phyloP scores from a whole-genome alignment of 1,140 invertebrate species.

The Diabrotica undecimpunctata region DNA sequence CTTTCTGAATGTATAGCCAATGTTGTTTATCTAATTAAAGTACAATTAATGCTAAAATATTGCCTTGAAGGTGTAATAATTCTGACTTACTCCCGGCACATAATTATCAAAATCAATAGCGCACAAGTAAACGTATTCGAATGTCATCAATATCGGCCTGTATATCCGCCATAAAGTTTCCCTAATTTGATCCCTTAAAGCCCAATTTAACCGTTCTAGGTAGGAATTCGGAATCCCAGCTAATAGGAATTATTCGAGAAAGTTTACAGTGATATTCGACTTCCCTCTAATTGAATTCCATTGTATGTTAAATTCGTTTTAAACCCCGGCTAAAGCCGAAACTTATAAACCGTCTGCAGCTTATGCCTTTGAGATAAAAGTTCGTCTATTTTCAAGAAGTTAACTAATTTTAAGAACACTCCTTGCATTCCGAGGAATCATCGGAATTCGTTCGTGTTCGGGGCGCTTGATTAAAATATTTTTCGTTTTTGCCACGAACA shows the following conservation, averaged over 20 bases:
- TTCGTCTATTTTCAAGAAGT: conserved; percentile 10
- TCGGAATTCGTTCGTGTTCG: neutral
- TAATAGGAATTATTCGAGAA: conserved; percentile 35
- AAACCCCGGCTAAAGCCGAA: conserved; percentile 24
- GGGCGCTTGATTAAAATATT: conserved; percentile 15
- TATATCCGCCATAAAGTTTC: conserved; percentile 9
- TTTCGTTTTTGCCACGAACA: neutral
- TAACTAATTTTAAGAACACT: conserved; percentile 14
- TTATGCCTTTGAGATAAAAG: conserved; percentile 19
- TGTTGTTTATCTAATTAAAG: no score
- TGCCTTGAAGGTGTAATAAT: neutral
- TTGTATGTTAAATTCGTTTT: conserved; percentile 39
- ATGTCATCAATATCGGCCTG: no score
- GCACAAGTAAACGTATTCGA: no score
- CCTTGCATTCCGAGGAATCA: neutral
- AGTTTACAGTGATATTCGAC: conserved; percentile 37
- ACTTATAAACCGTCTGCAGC: conserved; percentile 26
- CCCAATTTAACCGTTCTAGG: conserved; percentile 27
- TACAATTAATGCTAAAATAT: neutral
- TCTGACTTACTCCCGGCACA: neutral
- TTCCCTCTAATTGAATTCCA: conserved; percentile 42
- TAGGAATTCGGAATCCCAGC: neutral
- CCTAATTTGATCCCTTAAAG: conserved; percentile 14
- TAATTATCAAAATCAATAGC: no score
- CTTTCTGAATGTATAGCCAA: no score